These are phyloP conservation scores for Nothocercus nigrocapillus DNA, from an alignment of 2,113 vertebrate genomes.

Conservation along the genomic window DNA sequence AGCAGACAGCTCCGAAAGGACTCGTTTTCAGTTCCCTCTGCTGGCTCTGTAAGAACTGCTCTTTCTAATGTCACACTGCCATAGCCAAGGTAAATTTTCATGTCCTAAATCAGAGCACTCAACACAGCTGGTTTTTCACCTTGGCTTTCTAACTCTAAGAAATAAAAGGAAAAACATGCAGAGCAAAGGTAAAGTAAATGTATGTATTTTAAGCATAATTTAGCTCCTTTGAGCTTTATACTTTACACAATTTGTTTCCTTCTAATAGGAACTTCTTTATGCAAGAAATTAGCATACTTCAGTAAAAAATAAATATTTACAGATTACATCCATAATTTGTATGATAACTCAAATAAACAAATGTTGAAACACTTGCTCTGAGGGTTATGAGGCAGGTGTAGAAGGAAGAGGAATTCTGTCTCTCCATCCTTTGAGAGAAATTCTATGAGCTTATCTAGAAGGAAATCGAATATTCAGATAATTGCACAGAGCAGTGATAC, in stretches of 20 bases:
- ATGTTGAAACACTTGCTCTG: not conserved
- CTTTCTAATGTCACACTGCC: not conserved
- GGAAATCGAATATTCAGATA: slow-evolving; percentile 67
- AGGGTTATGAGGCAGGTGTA: not conserved
- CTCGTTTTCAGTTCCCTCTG: not conserved
- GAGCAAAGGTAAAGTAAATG: not conserved
- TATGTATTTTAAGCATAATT: not conserved
- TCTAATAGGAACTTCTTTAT: not conserved
- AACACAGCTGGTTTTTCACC: not conserved
- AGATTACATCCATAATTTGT: not conserved
- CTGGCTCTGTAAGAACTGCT: not conserved
- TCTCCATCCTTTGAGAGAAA: slow-evolving; percentile 9
- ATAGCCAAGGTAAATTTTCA: not conserved
- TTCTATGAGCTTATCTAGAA: slow-evolving; percentile 22
- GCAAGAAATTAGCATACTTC: not conserved
- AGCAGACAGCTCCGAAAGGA: not conserved
- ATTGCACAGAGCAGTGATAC: slow-evolving; percentile 32
- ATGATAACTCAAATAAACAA: not conserved
- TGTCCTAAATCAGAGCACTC: not conserved
- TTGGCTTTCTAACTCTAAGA: not conserved
- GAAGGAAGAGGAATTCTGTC: not conserved
- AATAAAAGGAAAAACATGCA: not conserved
- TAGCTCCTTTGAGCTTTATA: not conserved
- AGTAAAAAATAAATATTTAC: slow-evolving; percentile 3
- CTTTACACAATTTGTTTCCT: not conserved